Percentiles rank a stretch among this genome's conserved stretches.
These are phyloP conservation scores for Perca fluviatilis DNA, from an alignment of 2,113 vertebrate species.

Conservation along the genomic window DNA sequence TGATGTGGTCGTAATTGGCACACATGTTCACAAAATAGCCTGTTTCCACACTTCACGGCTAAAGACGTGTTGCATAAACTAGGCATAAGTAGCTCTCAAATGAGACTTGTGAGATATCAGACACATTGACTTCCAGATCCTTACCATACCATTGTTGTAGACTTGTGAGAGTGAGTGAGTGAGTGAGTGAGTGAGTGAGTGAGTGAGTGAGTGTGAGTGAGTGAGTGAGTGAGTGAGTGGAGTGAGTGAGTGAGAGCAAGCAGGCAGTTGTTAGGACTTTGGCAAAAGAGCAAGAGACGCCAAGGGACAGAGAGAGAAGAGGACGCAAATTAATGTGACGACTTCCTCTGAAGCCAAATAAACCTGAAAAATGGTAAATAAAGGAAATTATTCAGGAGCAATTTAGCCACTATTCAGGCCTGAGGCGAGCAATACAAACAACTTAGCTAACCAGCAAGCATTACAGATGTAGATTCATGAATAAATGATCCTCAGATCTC, in stretches of 20 bases:
- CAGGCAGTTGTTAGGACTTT: slow-evolving; percentile 7
- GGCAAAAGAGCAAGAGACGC: neutral
- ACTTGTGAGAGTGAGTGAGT: neutral
- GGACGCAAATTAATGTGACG: slow-evolving; percentile 40
- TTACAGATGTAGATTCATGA: slow-evolving; percentile 65
- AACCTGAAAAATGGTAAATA: slow-evolving; percentile 53
- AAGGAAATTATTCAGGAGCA: slow-evolving; percentile 60
- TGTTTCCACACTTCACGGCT: no score
- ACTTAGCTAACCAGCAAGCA: slow-evolving; percentile 52
- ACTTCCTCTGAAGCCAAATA: slow-evolving; percentile 34
- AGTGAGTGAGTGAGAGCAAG: no score
- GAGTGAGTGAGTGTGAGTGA: neutral
- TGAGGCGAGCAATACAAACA: slow-evolving; percentile 68
- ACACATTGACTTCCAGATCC: slow-evolving; percentile 11
- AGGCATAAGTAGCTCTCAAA: neutral
- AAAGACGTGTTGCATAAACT: no score
- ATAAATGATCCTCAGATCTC: slow-evolving; percentile 70
- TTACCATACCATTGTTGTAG: neutral
- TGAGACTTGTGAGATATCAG: slow-evolving; percentile 5
- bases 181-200: no score
- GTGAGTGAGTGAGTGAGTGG: no score
- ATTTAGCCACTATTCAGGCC: slow-evolving; percentile 51
- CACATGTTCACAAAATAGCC: no score
- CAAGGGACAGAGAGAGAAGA: neutral
- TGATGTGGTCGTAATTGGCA: no score